A percentile compares a stretch with the other conserved stretches of the same genome.
Conservation (phyloP, 2,888 invertebrate species). For the Temnothorax rugatulus region DNA sequence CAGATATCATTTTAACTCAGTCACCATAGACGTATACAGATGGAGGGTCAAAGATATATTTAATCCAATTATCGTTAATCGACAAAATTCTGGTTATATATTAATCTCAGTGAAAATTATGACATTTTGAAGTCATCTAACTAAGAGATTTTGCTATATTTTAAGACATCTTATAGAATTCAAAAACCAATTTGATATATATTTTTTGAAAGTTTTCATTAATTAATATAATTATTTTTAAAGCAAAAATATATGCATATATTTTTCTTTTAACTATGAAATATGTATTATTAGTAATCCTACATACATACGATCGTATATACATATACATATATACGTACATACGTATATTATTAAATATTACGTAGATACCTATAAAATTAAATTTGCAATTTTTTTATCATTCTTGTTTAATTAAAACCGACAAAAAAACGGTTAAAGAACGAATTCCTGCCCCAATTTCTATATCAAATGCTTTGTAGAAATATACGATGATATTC, state of each 20-base stretch:
- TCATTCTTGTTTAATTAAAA: not conserved
- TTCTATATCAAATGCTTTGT: constrained; percentile 10
- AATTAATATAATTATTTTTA: not conserved
- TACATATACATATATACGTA: not conserved
- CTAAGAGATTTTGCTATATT: not conserved
- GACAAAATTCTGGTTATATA: not conserved
- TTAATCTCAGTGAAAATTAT: not conserved
- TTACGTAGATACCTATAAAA: not conserved
- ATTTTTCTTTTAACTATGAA: not conserved
- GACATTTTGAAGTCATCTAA: not conserved
- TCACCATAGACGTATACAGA: no score
- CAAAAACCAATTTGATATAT: not conserved
- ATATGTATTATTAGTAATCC: not conserved
- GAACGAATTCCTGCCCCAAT: not conserved
- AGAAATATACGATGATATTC: constrained; percentile 19
- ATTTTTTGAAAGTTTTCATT: not conserved
- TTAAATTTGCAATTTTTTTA: not conserved
- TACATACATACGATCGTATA: not conserved
- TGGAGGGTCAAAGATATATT: not conserved
- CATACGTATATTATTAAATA: not conserved
- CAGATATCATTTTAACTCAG: no score
- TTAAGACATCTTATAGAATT: not conserved
- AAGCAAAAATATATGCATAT: not conserved
- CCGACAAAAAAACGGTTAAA: not conserved
- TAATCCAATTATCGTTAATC: not conserved